Conservation (phyloP, 2,797 vertebrate genomes). For the Rhynchotus rufescens region DNA sequence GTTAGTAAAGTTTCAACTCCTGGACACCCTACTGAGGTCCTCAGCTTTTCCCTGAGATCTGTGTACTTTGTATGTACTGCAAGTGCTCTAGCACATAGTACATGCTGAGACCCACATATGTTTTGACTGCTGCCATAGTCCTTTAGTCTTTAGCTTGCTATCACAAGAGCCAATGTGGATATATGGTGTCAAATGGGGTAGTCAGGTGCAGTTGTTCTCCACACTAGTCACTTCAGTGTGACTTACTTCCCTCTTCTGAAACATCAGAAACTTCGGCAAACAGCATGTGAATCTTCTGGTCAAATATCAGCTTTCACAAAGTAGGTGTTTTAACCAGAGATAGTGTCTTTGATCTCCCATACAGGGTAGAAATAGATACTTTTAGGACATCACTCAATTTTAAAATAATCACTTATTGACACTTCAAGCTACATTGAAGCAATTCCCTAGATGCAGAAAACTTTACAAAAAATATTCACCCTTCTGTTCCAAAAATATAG, state of each 20-base stretch:
- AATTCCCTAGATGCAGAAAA: neutral
- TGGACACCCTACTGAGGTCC: neutral
- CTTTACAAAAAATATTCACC: conserved; percentile 30
- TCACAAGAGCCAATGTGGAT: neutral
- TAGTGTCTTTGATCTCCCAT: no score
- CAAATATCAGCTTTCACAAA: no score
- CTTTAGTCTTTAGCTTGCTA: neutral
- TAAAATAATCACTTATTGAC: neutral
- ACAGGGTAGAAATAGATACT: no score
- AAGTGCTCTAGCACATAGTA: neutral
- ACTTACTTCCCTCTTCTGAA: no score
- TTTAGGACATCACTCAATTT: no score
- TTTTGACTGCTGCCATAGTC: neutral
- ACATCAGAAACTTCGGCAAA: no score
- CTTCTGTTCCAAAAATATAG: conserved; percentile 27
- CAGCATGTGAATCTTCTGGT: no score
- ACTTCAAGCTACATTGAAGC: conserved; percentile 56
- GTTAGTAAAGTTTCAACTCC: neutral
- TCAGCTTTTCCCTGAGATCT: neutral
- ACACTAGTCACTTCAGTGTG: no score
- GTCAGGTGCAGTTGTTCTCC: neutral
- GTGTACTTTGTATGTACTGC: neutral
- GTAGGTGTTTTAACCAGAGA: no score
- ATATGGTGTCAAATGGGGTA: neutral
- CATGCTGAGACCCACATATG: neutral